Evolutionary conservation across 2,113 vertebrate species (phyloP), one percentile per base, ranked within the genome.

Genomic region (Hippoglossus stenolepis): DNA sequence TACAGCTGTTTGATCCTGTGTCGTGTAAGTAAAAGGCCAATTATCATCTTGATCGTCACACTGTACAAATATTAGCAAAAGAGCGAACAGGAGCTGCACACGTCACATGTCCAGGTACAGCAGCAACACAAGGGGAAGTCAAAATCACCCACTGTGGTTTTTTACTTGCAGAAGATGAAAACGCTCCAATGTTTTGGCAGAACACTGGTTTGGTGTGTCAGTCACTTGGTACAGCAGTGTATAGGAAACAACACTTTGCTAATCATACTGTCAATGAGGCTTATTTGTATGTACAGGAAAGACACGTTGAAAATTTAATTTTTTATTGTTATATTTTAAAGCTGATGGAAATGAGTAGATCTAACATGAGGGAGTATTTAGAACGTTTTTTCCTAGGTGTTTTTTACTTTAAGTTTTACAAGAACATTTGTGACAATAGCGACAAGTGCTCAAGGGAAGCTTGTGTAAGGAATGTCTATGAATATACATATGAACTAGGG

Each of bases 41-140:
- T 51, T 53, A 12, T 59, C 7, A 6, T 26, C 28, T 40, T 47
- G 23, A 57, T 58, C 17, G 20, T 21, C 8, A 65, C 21, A 26
- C 7, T 13, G 60, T 20, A 17, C 26, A 71, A 66, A 72, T 15
- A 63, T 13, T 0, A 12, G 7, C 11, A 23, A 10, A 56, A 38
- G 15, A 57, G 15, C 38, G 21, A 45, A 13, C 51, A 13, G 57
- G 18, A 20, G 63, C 23, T 59, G 31, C 31, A 28, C 58, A 53
- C 21, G 45, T 18, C 40, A 65, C 45, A 57, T 47, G 64, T 38
- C 23, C 35, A 70, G 17, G 28, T 31, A 76, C 68, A 68, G 31
- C 31, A 31, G 31, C 31, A 31, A 31, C 7, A 6, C 31, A 31
- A 7, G 77, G 28, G 8, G 26, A 54, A 23, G 21, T 51, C n/a